These are phyloP conservation scores for Boloria euphrosyne DNA, from an alignment of 2,888 invertebrate genomes.

Conservation along the genomic window DNA sequence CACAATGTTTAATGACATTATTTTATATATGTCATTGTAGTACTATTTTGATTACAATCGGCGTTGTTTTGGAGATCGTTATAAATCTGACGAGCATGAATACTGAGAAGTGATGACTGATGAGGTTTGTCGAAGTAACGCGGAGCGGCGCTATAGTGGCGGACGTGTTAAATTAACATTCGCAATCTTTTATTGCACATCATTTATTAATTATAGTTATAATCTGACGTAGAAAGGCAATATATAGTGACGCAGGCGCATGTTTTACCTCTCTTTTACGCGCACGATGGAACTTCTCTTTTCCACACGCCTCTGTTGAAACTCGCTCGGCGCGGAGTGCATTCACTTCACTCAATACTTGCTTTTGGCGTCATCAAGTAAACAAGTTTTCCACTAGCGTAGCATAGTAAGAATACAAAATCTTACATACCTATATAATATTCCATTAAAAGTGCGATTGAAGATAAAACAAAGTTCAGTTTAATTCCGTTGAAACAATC, in stretches of 20 bases:
- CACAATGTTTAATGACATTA: conserved; percentile 21
- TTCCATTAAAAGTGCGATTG: no score
- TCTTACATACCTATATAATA: no score
- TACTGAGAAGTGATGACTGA: not conserved
- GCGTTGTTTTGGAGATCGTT: not conserved
- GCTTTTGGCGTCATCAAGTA: conserved; percentile 59
- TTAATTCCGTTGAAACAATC: no score
- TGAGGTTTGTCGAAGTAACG: conserved; percentile 35
- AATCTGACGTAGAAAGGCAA: conserved; percentile 46
- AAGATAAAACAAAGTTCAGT: no score
- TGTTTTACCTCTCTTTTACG: conserved; percentile 35
- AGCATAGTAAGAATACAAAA: conserved; percentile 1
- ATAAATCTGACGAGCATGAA: not conserved
- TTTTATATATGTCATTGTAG: not conserved
- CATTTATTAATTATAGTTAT: conserved; percentile 53
- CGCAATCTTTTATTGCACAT: conserved; percentile 46
- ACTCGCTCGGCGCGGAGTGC: conserved; percentile 52
- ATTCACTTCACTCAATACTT: conserved; percentile 60
- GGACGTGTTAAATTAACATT: conserved; percentile 17
- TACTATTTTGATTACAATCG: conserved; percentile 22
- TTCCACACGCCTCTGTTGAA: conserved; percentile 34
- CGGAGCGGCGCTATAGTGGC: conserved; percentile 24
- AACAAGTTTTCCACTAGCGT: conserved; percentile 47
- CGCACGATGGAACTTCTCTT: conserved; percentile 17
- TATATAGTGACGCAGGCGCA: conserved; percentile 43